Evolutionary conservation across 2,888 invertebrate genomes (phyloP), one percentile per base, ranked within the genome.

Genomic region (Meghimatium bilineatum): DNA sequence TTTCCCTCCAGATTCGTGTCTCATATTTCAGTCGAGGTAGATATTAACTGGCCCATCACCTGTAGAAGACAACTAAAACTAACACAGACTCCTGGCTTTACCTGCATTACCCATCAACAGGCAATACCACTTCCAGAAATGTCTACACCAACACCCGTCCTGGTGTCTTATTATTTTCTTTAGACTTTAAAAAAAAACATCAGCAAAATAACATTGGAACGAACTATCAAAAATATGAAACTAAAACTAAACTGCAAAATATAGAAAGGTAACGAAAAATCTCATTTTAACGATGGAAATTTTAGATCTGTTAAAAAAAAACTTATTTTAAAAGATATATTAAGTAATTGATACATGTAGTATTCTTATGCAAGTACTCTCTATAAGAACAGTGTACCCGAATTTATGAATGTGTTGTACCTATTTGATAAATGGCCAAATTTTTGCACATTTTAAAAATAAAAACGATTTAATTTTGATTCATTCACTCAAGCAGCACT

Each of bases 81-180:
- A 78, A 78, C 78, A 44, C 67, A 36, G 67, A 44, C 38, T 20
- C 44, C 34, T 34, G 26, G n/a, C 66, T 49, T 78, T 78, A 63
- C 63, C 78, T 78, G 78, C 66, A 44, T 17, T 8, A 66, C 44
- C 66, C 78, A 67, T 78, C 78, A 78, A 34, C 63, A 38, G 38
- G 36, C 63, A 63, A 66, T 66, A 78, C 38, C 49, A 26, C 32
- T 26, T 23, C 29, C 78, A 26, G 77, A 44, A 77, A 66, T 78
- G 49, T 29, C 44, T 29, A 3, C 38, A 49, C 78, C n/a, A 66
- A 17, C n/a, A 49, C 44, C 34, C n/a, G 36, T 29, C n/a, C 78
- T 66, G 66, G 17, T 29, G 63, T 23, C 14, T 44, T 67, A 10
- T 49, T 66, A 78, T 78, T 78, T 78, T 67, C 66, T 78, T 60